These are phyloP conservation scores for Stramonita haemastoma DNA, from an alignment of 2,888 invertebrate species.

Conservation along the genomic window DNA sequence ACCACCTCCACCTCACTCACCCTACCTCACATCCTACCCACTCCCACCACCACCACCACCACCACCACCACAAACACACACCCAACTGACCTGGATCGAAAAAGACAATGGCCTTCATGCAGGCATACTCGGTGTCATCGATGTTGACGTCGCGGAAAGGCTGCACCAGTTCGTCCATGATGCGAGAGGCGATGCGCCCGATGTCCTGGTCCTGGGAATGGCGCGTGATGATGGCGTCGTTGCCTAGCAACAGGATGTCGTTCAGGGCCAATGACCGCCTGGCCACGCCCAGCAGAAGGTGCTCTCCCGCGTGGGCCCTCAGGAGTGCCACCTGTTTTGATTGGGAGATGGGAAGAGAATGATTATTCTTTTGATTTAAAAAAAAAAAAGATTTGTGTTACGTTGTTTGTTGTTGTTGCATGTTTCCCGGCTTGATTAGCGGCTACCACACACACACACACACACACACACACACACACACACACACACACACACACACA, in stretches of 20 bases:
- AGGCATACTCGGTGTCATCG: slow-evolving; percentile 98
- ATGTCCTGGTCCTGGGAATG: slow-evolving; percentile 80
- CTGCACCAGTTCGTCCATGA: slow-evolving; percentile 97
- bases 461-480: neutral
- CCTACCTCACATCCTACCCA: too few relatives aligned
- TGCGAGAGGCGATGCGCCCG: slow-evolving; percentile 92
- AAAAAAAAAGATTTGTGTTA: too few relatives aligned
- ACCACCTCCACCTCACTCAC: too few relatives aligned
- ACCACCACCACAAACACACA: too few relatives aligned
- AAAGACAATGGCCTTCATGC: slow-evolving; percentile 98
- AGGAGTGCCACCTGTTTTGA: slow-evolving; percentile 88
- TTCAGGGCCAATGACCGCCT: slow-evolving; percentile 93
- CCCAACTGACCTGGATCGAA: slow-evolving; percentile 95
- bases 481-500: too few relatives aligned
- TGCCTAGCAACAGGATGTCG: slow-evolving; percentile 94
- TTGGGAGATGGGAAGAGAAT: too few relatives aligned
- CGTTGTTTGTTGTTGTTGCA: too few relatives aligned
- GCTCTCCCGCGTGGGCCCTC: slow-evolving; percentile 97
- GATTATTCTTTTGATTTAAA: too few relatives aligned
- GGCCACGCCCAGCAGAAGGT: slow-evolving; percentile 94
- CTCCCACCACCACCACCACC: too few relatives aligned
- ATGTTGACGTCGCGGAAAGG: slow-evolving; percentile 96
- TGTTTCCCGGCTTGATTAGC: neutral
- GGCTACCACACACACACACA: neutral
- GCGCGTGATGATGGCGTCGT: slow-evolving; percentile 96